These are phyloP conservation scores for Mactra quadrangularis DNA, from an alignment of 1,140 invertebrate species.

Conservation along the genomic window DNA sequence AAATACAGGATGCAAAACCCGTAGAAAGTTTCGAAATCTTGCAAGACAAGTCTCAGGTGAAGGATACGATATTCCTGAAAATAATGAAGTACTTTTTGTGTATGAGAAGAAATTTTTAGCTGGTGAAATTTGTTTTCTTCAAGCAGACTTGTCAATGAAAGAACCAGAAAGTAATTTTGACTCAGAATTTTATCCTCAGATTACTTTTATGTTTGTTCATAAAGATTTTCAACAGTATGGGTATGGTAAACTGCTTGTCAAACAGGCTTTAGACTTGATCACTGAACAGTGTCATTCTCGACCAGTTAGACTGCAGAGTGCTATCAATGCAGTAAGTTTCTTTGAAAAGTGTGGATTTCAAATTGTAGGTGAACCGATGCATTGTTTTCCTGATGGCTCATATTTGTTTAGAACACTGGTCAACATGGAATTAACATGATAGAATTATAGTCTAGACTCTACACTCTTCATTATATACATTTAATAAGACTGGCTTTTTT, in stretches of 20 bases:
- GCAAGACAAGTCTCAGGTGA: constrained; percentile 69
- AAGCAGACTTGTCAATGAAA: constrained; percentile 36
- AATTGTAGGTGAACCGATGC: constrained; percentile 56
- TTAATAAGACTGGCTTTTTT: no score
- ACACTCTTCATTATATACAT: no score
- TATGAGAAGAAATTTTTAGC: constrained; percentile 66
- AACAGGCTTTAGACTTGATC: constrained; percentile 58
- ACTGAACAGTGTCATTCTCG: constrained; percentile 14
- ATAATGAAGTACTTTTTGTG: constrained; percentile 66
- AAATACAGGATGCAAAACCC: no score
- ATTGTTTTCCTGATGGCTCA: constrained; percentile 59
- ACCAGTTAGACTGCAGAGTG: constrained; percentile 70
- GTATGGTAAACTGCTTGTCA: constrained; percentile 58
- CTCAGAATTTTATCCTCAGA: constrained; percentile 65
- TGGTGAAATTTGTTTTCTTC: no score
- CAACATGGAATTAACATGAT: constrained; percentile 68
- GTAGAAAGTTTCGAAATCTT: constrained; percentile 67
- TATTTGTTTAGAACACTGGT: constrained; percentile 60
- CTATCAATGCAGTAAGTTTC: constrained; percentile 65
- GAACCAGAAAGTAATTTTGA: constrained; percentile 65
- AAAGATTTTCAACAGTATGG: constrained; percentile 66
- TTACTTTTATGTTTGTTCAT: constrained; percentile 73
- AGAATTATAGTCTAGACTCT: no score
- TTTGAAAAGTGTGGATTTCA: constrained; percentile 71
- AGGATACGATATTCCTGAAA: constrained; percentile 71